These are phyloP conservation scores for Troides oblongomaculatus DNA, from an alignment of 2,888 invertebrate genomes.

Conservation along the genomic window DNA sequence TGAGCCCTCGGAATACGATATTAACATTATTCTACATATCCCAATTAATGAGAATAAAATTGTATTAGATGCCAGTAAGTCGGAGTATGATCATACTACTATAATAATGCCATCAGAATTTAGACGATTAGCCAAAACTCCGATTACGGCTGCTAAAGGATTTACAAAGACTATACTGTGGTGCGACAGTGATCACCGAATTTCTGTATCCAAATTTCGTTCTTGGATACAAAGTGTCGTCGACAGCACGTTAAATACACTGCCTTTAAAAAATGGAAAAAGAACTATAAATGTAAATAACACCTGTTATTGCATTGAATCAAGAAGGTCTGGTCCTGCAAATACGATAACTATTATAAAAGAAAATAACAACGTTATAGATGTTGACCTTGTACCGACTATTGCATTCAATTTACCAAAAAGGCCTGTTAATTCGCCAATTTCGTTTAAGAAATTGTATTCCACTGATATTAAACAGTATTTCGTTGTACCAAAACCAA, in stretches of 20 bases:
- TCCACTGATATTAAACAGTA: constrained; percentile 42
- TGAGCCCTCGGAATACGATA: constrained; percentile 57
- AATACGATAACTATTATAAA: constrained; percentile 51
- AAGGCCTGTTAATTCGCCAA: constrained; percentile 42
- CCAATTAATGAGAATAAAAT: constrained; percentile 54
- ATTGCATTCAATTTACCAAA: constrained; percentile 51
- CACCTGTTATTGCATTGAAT: constrained; percentile 42
- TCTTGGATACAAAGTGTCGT: constrained; percentile 61
- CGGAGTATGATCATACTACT: constrained; percentile 45
- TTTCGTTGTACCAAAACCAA: constrained; percentile 61
- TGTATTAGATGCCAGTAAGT: constrained; percentile 40
- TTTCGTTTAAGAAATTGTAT: constrained; percentile 46
- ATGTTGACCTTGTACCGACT: constrained; percentile 60
- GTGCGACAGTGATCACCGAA: constrained; percentile 48
- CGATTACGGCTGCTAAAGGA: constrained; percentile 46
- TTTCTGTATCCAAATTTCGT: constrained; percentile 47
- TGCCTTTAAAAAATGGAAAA: constrained; percentile 45
- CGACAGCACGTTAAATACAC: constrained; percentile 46
- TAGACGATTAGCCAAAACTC: constrained; percentile 49
- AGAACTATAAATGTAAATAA: constrained; percentile 44
- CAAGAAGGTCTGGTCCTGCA: constrained; percentile 57
- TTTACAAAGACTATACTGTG: constrained; percentile 51
- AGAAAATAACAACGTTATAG: constrained; percentile 46
- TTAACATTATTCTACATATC: constrained; percentile 53
- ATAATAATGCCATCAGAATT: constrained; percentile 59